These are phyloP conservation scores for Cherax quadricarinatus DNA, from an alignment of 1,140 invertebrate species.

Conservation along the genomic window DNA sequence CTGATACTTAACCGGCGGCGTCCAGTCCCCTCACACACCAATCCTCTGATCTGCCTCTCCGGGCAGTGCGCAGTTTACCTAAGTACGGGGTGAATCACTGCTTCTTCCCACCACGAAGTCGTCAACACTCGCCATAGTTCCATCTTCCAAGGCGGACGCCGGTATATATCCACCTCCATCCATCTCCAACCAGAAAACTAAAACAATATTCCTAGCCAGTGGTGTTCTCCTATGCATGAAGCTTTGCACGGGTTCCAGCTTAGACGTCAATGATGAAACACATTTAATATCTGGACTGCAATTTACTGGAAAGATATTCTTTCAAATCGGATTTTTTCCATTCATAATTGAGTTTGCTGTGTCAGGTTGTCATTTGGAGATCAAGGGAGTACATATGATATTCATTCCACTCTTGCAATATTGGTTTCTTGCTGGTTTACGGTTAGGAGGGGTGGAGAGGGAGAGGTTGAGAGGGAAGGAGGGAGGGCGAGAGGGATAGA, in stretches of 20 bases:
- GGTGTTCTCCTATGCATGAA: background rate
- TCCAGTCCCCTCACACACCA: background rate
- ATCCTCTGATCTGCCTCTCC: background rate
- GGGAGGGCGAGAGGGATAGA: background rate
- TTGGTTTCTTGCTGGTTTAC: background rate
- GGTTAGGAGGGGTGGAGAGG: background rate
- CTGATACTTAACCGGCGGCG: background rate
- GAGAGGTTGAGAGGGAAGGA: background rate
- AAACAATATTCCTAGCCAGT: background rate
- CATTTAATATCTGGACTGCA: background rate
- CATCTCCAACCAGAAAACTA: background rate
- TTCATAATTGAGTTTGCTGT: background rate
- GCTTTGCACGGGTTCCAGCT: background rate
- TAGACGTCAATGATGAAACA: constrained; percentile 1
- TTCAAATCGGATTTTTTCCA: constrained; percentile 4
- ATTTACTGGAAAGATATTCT: background rate
- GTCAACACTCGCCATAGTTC: background rate
- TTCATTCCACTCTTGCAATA: background rate
- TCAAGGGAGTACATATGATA: constrained; percentile 4
- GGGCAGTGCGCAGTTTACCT: background rate
- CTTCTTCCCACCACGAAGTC: no score
- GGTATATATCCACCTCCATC: background rate
- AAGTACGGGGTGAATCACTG: background rate
- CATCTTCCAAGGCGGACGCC: background rate
- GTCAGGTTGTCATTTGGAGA: background rate